These are phyloP conservation scores for Bostrychus sinensis DNA, from an alignment of 2,113 vertebrate genomes.

Conservation along the genomic window DNA sequence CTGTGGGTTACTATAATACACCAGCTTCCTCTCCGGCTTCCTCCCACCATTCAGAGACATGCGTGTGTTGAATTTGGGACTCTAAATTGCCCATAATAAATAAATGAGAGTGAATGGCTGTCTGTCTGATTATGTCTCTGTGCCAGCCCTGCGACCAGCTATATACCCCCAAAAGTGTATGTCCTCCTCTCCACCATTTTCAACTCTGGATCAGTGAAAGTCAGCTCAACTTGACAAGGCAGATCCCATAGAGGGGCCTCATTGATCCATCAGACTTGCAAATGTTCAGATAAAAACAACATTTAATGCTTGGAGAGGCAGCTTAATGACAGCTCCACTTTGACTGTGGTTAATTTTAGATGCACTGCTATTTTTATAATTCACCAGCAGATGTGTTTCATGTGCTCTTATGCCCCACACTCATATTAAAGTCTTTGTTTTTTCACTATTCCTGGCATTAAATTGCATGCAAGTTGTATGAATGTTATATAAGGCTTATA, in stretches of 20 bases:
- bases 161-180: background rate
- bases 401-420: background rate
- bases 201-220: background rate
- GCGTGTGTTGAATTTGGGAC: too few relatives aligned
- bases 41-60: too few relatives aligned
- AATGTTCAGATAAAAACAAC: conserved; percentile 37
- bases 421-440: background rate
- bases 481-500: background rate
- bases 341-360: conserved; percentile 55
- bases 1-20: too few relatives aligned
- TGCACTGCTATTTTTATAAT: conserved; percentile 31
- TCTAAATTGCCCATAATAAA: too few relatives aligned
- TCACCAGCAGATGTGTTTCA: conserved; percentile 16
- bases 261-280: conserved; percentile 34
- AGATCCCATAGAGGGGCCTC: conserved; percentile 8
- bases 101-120: too few relatives aligned
- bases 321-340: conserved; percentile 28
- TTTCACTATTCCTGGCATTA: background rate
- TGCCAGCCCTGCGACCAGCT: background rate
- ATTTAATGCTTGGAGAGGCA: background rate
- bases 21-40: too few relatives aligned
- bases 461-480: conserved; percentile 3
- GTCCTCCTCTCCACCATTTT: background rate
- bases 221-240: background rate
- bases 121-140: too few relatives aligned